Base-by-base conservation (phyloP, 2,797 vertebrate species). In the Ptychadena robeensis region DNA sequence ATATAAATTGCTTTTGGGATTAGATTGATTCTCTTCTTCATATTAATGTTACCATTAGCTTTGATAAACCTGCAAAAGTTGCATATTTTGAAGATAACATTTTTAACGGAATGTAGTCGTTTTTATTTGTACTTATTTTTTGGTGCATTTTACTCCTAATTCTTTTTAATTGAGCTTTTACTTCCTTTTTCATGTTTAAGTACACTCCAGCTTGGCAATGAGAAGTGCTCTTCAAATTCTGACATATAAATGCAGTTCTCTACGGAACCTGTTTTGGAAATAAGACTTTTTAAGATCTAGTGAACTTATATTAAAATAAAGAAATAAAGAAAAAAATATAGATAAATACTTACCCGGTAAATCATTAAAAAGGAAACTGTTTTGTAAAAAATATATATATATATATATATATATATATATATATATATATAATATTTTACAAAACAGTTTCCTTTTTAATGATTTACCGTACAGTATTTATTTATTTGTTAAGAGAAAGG, bases 101-200 rank as follows among this genome's bases (percentile, higher is more conserved):
- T 67, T 82, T 72, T 30, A 38, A 30, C 59, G 34, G 64, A 65
- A 75, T 66, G 25, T 40, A 67, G 32, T 65, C 34, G n/a, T 53
- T 8, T 72, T 31, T 80, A 15, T 71, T 61, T 35, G 48, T 64
- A n/a, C 12, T 28, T 73, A 69, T 15, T 65, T 73, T 34, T 68
- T 9, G 44, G 18, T 38, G 35, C 64, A 57, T 30, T 69, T 73
- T 66, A 72, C 31, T 69, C 37, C n/a, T 81, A 65, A 73, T 73
- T 81, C 28, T 67, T 68, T 15, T 40, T 75, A 69, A 82, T 69
- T 82, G 65, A 75, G 48, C 44, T 61, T 40, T 82, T 57, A n/a
- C 63, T 74, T 67, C 31, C 38, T 38, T 25, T 27, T 65, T 59
- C 64, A 9, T 37, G 28, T 61, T 75, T 76, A 82, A 69, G 65